Base-by-base conservation (phyloP, 2,797 vertebrate genomes). In the Rhodeus uyekii region DNA sequence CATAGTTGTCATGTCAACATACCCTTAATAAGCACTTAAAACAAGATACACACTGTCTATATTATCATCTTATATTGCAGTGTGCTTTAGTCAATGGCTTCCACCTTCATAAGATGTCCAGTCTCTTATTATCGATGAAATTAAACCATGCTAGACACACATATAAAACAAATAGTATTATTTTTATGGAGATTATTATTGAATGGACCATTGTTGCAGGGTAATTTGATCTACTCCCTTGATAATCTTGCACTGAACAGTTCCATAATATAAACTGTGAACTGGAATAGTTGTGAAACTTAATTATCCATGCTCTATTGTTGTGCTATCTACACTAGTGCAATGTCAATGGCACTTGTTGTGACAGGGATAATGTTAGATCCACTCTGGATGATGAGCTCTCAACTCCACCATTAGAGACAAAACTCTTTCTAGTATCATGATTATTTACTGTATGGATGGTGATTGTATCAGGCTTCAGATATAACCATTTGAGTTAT, bases 11-110 rank as follows among this genome's bases (percentile, higher is more conserved):
- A 4, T 44, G 42, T 44, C n/a, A 44, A 16, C 42, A 4, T 44
- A 1, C 13, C 19, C 19, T 50, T 87, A 87, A 87, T 87, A 81
- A 87, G 72, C 77, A 85, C 84, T 81, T 85, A 84, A 75, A 83
- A 81, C 76, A 78, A 85, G 80, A 79, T 29, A 61, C 80, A 83
- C 78, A 85, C 44, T 4, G 55, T 24, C 53, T 58, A 58, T 24
- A 58, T 58, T 2, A 58, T 58, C 53, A 60, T 13, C 16, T 29
- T 13, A 60, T 3, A 16, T 8, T 60, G 13, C 27, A 60, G 27
- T 60, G 58, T 16, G 74, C 76, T 80, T 75, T 79, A 85, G 85
- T 39, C 83, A 50, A 14, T 58, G 73, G 39, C 68, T 82, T 85
- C 76, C 44, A 82, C 78, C 85, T 87, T 83, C 67, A 85, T 71